Base-by-base conservation (phyloP, 2,888 invertebrate species). In the Panzeria rudis region DNA sequence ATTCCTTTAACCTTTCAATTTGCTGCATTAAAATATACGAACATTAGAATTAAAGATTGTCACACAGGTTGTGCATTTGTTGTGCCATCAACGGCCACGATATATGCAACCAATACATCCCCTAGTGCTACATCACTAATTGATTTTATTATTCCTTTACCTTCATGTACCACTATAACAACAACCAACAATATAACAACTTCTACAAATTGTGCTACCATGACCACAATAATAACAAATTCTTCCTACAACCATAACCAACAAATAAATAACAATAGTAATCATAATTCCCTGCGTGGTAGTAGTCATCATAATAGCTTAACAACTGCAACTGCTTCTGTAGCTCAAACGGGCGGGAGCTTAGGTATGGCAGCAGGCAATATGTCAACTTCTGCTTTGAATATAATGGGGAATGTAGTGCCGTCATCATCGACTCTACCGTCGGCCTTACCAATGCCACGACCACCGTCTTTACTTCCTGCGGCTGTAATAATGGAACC, bases 281-380 rank as follows among this genome's bases (percentile, higher is more conserved):
- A 84, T 79, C 87, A 86, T 77, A 83, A 79, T 23, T 72, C 72
- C 29, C 59, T 84, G 66, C 85, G 85, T 47, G 82, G 82, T 64
- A 89, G 87, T 87, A 90, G 87, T 86, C 88, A 76, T 79, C 89
- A 87, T 83, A 87, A 84, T 83, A 87, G 86, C 76, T 77, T 84
- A 80, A 78, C 76, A 79, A 73, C 50, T 54, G n/a, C 68, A 64
- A 32, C 62, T 66, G 83, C 73, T 56, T 52, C 59, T 59, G 20
- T 52, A 62, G 59, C 50, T 68, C 71, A 59, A 54, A 68, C 52
- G 44, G 61, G 76, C 32, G 66, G 54, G 15, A 71, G 23, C 8
- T 13, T 80, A 35, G 29, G 52, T 17, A 44, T 72, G 54, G 4
- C 44, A 17, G n/a, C 75, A 3, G 35, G 76, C 17, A 78, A 76